phyloP scores from a whole-genome alignment of 2,888 invertebrate genomes.

The Xylota sylvarum region DNA sequence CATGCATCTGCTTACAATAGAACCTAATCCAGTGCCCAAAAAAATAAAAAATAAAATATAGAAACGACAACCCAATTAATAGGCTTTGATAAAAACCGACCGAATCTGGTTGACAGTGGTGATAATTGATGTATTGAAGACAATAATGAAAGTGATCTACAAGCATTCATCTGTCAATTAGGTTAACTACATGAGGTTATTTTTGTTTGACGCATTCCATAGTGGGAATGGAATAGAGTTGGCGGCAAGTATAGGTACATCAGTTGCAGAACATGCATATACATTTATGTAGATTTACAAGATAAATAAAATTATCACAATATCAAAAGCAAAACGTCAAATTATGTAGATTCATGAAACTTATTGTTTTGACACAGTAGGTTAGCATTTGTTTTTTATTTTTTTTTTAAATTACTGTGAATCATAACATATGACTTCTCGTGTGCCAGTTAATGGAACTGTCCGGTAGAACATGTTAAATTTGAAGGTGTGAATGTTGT shows the following conservation, averaged over 20 bases:
- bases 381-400: not conserved
- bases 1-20: not conserved
- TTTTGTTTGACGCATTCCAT: conserved; percentile 45
- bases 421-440: not conserved
- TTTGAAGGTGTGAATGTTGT: not conserved
- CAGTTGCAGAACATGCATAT: not conserved
- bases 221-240: not conserved
- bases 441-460: not conserved
- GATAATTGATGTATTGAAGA: conserved; percentile 51
- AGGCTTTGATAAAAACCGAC: conserved; percentile 42
- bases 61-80: conserved; percentile 6
- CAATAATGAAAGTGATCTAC: conserved; percentile 38
- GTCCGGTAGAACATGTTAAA: not conserved
- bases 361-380: not conserved
- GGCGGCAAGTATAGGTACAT: not conserved
- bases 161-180: conserved; percentile 52
- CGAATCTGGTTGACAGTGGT: conserved; percentile 57
- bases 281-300: not conserved
- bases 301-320: conserved; percentile 15
- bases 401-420: not conserved
- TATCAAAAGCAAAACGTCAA: not conserved
- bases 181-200: conserved; percentile 56
- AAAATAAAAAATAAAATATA: conserved; percentile 13
- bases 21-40: conserved; percentile 14
- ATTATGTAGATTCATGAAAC: not conserved